Evolutionary conservation across 2,797 vertebrate genomes (phyloP).

Genomic region (Darevskia nairensis): DNA sequence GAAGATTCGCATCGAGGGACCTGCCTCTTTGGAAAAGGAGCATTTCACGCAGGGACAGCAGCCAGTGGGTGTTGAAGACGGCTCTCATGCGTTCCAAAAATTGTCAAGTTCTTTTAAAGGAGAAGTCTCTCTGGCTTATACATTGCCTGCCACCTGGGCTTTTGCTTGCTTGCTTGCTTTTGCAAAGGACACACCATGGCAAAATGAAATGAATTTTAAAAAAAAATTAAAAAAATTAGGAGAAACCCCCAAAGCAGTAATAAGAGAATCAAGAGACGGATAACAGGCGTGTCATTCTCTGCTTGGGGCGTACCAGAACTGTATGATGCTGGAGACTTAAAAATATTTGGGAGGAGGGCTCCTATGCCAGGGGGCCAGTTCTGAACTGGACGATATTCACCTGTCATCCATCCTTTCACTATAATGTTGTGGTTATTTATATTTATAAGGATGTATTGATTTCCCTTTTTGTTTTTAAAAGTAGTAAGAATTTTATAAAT

Average conservation of each 20-base stretch:
- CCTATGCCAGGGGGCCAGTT: background rate
- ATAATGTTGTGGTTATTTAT: background rate
- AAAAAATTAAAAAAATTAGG: background rate
- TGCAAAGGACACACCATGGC: background rate
- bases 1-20: background rate
- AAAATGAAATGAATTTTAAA: background rate
- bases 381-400: background rate
- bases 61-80: background rate
- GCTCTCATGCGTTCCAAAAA: conserved; percentile 5
- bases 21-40: background rate
- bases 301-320: background rate
- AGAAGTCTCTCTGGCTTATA: background rate
- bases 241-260: conserved; percentile 20
- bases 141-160: background rate
- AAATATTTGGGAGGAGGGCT: background rate
- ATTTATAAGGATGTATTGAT: background rate
- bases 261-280: background rate
- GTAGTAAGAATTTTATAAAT: background rate
- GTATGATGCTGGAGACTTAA: background rate
- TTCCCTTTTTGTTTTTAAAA: background rate
- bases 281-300: background rate
- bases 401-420: background rate
- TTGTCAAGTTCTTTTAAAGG: conserved; percentile 6
- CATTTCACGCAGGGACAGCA: background rate
- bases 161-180: background rate